phyloP scores from a whole-genome alignment of 2,888 invertebrate genomes.

The Prosapia bicincta region DNA sequence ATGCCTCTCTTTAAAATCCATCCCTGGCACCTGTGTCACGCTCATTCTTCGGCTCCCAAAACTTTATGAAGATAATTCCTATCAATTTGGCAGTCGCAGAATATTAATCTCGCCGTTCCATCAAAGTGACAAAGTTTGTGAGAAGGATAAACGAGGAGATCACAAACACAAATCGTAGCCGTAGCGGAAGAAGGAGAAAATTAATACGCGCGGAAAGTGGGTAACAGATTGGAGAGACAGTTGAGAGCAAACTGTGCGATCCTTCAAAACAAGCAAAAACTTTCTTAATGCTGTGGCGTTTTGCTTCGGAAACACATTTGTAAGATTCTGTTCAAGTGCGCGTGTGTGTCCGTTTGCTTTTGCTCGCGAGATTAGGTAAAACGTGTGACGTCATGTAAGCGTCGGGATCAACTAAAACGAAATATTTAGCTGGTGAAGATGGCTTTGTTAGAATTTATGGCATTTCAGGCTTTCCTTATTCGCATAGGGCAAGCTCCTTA shows the following conservation, averaged over 20 bases:
- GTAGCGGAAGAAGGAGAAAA: background rate
- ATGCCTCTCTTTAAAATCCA: background rate
- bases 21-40: background rate
- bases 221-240: background rate
- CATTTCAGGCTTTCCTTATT: too few species aligned
- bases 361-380: too few species aligned
- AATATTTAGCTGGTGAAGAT: too few species aligned
- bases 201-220: background rate
- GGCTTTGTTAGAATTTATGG: too few species aligned
- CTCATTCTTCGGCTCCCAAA: background rate
- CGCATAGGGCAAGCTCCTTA: too few species aligned
- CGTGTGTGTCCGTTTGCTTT: too few species aligned
- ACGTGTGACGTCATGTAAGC: too few species aligned
- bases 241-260: background rate
- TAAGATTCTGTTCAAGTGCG: too few species aligned
- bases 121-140: background rate
- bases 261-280: background rate
- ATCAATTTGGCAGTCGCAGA: background rate
- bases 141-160: background rate
- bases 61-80: background rate
- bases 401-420: too few species aligned
- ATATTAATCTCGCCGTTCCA: background rate
- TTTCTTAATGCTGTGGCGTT: too few species aligned
- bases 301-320: too few species aligned
- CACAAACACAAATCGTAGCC: background rate